Conservation (phyloP, 2,888 invertebrate genomes). For the Artemia sinica region DNA sequence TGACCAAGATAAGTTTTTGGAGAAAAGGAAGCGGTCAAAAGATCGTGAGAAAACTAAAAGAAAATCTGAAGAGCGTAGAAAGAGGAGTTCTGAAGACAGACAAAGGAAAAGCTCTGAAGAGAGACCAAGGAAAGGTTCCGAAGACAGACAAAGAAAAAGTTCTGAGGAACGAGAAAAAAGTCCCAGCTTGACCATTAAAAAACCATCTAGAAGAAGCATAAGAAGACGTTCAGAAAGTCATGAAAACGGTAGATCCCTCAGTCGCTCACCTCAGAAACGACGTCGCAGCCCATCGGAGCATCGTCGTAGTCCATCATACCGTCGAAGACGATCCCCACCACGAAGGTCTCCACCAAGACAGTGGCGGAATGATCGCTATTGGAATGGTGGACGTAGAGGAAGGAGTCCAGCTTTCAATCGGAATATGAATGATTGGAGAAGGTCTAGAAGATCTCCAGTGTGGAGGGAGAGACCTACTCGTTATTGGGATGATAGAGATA, state of each 20-base stretch:
- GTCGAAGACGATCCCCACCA: background rate
- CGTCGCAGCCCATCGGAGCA: background rate
- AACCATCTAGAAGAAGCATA: background rate
- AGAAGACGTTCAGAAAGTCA: constrained; percentile 4
- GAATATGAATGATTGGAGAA: background rate
- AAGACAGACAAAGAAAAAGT: background rate
- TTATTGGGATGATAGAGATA: constrained; percentile 12
- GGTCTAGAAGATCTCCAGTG: background rate
- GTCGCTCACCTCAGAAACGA: background rate
- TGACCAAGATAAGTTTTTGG: background rate
- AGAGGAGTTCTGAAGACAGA: constrained; percentile 1
- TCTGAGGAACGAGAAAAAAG: background rate
- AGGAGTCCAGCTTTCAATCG: background rate
- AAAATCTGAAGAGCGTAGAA: background rate
- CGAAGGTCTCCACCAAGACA: background rate
- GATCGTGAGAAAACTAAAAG: constrained; percentile 9
- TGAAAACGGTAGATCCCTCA: background rate
- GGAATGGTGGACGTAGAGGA: background rate
- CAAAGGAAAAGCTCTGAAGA: background rate
- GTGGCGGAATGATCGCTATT: background rate
- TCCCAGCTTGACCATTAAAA: constrained; percentile 9
- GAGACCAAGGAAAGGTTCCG: background rate
- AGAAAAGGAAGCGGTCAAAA: background rate
- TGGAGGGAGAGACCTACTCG: background rate
- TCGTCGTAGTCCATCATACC: background rate